A percentile compares a stretch with the other conserved stretches of the same genome.
phyloP scores from a whole-genome alignment of 2,888 invertebrate species.

The Lithophane socia region DNA sequence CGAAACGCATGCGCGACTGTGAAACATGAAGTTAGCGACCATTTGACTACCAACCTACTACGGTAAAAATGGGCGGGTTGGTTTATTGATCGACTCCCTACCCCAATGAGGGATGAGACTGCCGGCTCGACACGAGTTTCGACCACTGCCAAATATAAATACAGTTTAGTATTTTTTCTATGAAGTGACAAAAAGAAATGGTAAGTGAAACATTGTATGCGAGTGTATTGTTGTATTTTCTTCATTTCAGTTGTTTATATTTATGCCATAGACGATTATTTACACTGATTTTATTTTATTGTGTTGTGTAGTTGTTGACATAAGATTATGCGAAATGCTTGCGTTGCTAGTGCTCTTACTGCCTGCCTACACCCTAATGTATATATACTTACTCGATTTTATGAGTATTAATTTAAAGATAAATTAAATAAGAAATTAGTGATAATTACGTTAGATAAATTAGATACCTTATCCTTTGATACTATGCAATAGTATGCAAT shows the following conservation, averaged over 20 bases:
- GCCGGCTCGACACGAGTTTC: conserved; percentile 35
- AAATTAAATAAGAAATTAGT: neutral
- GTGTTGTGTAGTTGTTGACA: conserved; percentile 42
- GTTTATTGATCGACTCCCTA: conserved; percentile 74
- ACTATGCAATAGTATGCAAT: neutral
- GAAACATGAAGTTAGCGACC: conserved; percentile 64
- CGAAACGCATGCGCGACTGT: conserved; percentile 60
- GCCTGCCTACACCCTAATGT: neutral
- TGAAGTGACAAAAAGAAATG: conserved; percentile 57
- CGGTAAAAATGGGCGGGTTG: conserved; percentile 66
- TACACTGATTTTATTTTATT: neutral
- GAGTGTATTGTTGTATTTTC: neutral
- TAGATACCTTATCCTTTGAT: neutral
- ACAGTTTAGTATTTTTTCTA: conserved; percentile 25
- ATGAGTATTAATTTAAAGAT: neutral
- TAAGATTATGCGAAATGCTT: conserved; percentile 7
- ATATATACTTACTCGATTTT: neutral
- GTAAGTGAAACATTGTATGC: conserved; percentile 49
- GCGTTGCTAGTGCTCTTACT: neutral
- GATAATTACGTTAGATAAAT: neutral
- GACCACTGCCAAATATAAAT: conserved; percentile 27
- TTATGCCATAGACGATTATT: neutral
- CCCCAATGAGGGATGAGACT: conserved; percentile 46
- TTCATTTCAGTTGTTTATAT: neutral
- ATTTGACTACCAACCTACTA: conserved; percentile 70